phyloP scores from a whole-genome alignment of 2,888 invertebrate species.

The Maniola hyperantus region DNA sequence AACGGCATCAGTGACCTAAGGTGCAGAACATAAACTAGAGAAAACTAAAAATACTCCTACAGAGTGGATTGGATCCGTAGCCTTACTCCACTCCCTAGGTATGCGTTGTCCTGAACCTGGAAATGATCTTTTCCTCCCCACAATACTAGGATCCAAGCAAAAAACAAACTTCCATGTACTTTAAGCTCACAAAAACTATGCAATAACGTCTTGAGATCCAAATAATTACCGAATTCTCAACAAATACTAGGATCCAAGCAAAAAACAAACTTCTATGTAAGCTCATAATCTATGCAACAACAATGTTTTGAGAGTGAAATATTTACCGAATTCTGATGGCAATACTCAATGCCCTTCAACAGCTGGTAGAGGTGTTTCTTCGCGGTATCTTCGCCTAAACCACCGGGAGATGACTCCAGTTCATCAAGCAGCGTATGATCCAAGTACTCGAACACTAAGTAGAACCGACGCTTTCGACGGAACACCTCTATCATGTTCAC shows the following conservation, averaged over 20 bases:
- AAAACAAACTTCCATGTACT: no score
- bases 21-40: no score
- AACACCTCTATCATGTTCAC: constrained; percentile 95
- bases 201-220: constrained; percentile 48
- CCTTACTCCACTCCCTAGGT: no score
- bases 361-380: constrained; percentile 91
- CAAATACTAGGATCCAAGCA: no score
- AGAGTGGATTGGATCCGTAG: no score
- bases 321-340: constrained; percentile 77
- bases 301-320: constrained; percentile 49
- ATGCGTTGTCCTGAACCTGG: no score
- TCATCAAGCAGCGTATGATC: constrained; percentile 93
- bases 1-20: no score
- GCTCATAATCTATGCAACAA: background rate
- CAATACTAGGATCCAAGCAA: no score
- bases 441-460: constrained; percentile 93
- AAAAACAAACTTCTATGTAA: no score
- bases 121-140: no score
- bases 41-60: no score
- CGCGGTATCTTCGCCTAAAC: constrained; percentile 88
- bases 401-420: constrained; percentile 87
- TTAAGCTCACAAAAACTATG: no score
- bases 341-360: constrained; percentile 90
- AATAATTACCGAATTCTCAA: constrained; percentile 1
- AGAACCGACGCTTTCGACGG: constrained; percentile 90